These are phyloP conservation scores for Triops cancriformis DNA, from an alignment of 1,140 invertebrate genomes.

Conservation along the genomic window DNA sequence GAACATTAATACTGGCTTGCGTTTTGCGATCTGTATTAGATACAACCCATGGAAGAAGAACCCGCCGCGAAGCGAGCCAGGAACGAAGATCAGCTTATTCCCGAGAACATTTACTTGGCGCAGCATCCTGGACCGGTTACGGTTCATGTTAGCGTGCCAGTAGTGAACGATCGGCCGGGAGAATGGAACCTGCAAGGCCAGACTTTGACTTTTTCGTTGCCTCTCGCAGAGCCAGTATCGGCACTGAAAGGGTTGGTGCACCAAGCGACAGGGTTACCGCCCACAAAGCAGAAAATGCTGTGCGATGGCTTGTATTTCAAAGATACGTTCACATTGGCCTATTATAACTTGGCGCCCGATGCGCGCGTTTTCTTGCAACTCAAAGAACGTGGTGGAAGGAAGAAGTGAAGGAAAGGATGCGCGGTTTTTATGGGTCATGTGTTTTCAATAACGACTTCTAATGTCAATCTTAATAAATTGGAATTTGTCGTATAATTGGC, in stretches of 20 bases:
- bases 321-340: conserved; percentile 88
- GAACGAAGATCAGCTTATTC: conserved; percentile 84
- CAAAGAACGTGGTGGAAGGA: conserved; percentile 95
- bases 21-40: too few species aligned
- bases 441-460: too few species aligned
- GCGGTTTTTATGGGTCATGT: background rate
- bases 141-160: conserved; percentile 68
- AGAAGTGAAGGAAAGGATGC: conserved; percentile 63
- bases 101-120: conserved; percentile 72
- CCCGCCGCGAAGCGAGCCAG: conserved; percentile 78
- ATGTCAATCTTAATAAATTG: too few species aligned
- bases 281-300: conserved; percentile 92
- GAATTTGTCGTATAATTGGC: too few species aligned
- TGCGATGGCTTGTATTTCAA: conserved; percentile 97
- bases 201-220: conserved; percentile 65
- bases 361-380: conserved; percentile 79
- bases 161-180: conserved; percentile 65
- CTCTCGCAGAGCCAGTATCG: conserved; percentile 69
- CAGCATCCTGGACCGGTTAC: conserved; percentile 59
- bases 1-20: too few species aligned
- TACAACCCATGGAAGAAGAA: conserved; percentile 55
- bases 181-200: conserved; percentile 98
- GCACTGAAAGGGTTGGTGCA: conserved; percentile 83
- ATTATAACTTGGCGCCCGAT: conserved; percentile 84
- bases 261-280: conserved; percentile 84